phyloP scores from a whole-genome alignment of 2,113 vertebrate species.

The Passer montanus region DNA sequence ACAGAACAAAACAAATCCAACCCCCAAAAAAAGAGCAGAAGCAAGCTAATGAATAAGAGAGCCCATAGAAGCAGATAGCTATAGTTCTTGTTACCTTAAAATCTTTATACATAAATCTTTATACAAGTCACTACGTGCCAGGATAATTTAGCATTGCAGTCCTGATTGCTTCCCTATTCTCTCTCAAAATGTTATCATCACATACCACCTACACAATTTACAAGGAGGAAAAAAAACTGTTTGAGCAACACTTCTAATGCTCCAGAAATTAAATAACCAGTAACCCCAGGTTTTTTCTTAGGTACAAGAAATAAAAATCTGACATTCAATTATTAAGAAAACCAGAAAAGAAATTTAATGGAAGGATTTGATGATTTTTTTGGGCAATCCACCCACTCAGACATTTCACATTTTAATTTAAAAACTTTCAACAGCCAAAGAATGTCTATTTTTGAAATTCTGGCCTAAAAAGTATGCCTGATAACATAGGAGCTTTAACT shows the following conservation, averaged over 20 bases:
- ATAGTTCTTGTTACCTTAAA: not conserved
- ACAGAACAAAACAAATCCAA: not conserved
- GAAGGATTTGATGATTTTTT: not conserved
- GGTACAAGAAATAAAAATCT: not conserved
- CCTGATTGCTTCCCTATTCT: slow-evolving; percentile 28
- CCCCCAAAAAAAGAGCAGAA: not conserved
- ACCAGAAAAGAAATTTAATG: not conserved
- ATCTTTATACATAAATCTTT: not conserved
- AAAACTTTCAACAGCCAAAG: not conserved
- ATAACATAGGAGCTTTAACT: not conserved
- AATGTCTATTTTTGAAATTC: not conserved
- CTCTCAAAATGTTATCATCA: slow-evolving; percentile 25
- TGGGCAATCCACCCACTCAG: not conserved
- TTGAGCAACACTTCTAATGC: not conserved
- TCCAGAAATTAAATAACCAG: not conserved
- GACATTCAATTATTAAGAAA: not conserved
- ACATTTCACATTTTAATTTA: not conserved
- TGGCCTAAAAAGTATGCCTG: not conserved
- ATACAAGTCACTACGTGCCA: slow-evolving; percentile 19
- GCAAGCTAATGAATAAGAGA: not conserved
- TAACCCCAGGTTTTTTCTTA: not conserved
- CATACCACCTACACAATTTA: slow-evolving; percentile 35
- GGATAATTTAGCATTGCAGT: slow-evolving; percentile 18
- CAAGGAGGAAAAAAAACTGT: not conserved
- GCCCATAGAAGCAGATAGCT: not conserved